Conservation (phyloP, 2,113 vertebrate genomes). For the Procavia capensis region DNA sequence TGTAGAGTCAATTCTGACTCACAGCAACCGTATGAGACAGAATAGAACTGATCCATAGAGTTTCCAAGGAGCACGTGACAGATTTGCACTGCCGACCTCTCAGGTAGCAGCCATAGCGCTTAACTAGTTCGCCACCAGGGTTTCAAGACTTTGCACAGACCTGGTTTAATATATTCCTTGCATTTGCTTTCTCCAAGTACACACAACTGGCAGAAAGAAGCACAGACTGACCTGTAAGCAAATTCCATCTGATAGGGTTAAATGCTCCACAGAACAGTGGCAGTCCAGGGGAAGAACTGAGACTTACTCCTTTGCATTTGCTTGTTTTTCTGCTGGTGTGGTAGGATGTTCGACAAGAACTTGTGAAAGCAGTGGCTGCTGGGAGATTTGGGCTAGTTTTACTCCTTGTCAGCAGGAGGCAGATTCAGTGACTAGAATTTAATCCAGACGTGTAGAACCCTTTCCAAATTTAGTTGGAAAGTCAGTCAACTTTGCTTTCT, state of each 20-base stretch:
- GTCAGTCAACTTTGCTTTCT: constrained; percentile 50
- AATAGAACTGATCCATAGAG: too few relatives aligned
- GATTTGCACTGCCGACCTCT: too few relatives aligned
- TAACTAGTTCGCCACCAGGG: too few relatives aligned
- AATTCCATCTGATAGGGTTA: neutral
- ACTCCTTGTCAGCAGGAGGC: constrained; percentile 51
- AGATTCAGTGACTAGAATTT: constrained; percentile 65
- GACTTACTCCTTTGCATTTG: neutral
- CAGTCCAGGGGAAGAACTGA: neutral
- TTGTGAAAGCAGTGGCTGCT: constrained; percentile 43
- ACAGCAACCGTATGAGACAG: too few relatives aligned
- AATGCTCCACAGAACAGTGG: neutral
- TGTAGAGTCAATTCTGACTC: too few relatives aligned
- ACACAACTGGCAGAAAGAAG: constrained; percentile 5
- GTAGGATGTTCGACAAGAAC: constrained; percentile 51
- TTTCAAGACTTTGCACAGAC: too few relatives aligned
- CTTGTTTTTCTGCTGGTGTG: constrained; percentile 44
- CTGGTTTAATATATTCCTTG: neutral
- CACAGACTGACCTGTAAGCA: neutral
- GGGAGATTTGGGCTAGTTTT: constrained; percentile 48
- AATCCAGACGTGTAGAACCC: constrained; percentile 54
- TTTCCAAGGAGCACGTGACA: too few relatives aligned
- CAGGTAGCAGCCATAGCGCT: too few relatives aligned
- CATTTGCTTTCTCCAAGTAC: neutral
- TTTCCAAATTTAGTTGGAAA: constrained; percentile 72